These are phyloP conservation scores for Temnothorax nylanderi DNA, from an alignment of 1,140 invertebrate species.

Conservation along the genomic window DNA sequence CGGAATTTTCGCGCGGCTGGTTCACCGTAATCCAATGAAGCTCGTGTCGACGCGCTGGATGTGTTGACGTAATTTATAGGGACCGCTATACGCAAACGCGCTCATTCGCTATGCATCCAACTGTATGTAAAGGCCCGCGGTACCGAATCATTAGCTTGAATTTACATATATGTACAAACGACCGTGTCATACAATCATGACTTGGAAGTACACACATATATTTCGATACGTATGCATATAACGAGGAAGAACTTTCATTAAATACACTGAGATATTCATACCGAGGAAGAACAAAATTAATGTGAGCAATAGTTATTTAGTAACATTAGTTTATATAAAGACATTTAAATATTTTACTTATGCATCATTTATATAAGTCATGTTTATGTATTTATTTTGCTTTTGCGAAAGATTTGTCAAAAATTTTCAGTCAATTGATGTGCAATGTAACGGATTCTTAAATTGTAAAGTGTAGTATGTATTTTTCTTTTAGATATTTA, in stretches of 20 bases:
- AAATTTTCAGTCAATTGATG: background rate
- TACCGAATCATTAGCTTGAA: constrained; percentile 47
- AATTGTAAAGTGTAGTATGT: background rate
- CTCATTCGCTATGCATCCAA: constrained; percentile 18
- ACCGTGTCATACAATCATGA: constrained; percentile 15
- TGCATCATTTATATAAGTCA: background rate
- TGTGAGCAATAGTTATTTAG: no score
- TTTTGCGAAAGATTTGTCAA: background rate
- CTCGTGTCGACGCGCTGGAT: constrained; percentile 2
- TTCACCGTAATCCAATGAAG: constrained; percentile 41
- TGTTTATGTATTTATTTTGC: background rate
- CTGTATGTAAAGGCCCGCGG: constrained; percentile 26
- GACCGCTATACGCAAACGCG: constrained; percentile 10
- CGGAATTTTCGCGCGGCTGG: constrained; percentile 33
- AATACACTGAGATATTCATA: background rate
- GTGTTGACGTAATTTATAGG: constrained; percentile 57
- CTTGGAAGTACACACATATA: background rate
- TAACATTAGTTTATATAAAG: background rate
- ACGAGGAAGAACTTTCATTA: background rate
- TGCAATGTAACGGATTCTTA: background rate
- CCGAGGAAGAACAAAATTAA: background rate
- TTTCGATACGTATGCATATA: background rate
- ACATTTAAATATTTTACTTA: background rate
- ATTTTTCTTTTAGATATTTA: background rate
- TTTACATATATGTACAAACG: constrained; percentile 32